These are phyloP conservation scores for Phthorimaea operculella DNA, from an alignment of 1,140 invertebrate genomes.

Conservation along the genomic window DNA sequence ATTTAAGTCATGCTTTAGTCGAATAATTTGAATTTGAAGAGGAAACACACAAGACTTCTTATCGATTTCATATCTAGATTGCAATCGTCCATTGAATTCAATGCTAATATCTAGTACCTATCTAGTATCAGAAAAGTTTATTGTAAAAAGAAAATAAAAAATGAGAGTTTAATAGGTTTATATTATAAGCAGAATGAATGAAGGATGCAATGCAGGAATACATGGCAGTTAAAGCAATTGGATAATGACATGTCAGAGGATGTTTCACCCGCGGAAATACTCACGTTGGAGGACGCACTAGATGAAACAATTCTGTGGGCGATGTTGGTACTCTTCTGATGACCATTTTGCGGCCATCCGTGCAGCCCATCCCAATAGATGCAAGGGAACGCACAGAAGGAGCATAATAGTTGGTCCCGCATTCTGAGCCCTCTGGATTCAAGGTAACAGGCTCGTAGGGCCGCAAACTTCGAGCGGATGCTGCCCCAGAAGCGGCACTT, in stretches of 20 bases:
- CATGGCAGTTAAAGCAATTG: slow-evolving; percentile 41
- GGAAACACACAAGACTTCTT: no score
- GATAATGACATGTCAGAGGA: slow-evolving; percentile 53
- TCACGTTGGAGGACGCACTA: slow-evolving; percentile 84
- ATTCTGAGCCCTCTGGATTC: slow-evolving; percentile 60
- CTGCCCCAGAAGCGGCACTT: slow-evolving; percentile 51
- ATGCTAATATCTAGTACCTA: no score
- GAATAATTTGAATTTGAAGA: no score
- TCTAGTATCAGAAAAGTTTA: no score
- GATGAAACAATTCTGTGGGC: slow-evolving; percentile 82
- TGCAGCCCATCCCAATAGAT: slow-evolving; percentile 86
- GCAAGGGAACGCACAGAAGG: slow-evolving; percentile 80
- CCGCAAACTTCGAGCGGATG: slow-evolving; percentile 54
- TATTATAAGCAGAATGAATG: slow-evolving; percentile 5
- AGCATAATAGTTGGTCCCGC: slow-evolving; percentile 64
- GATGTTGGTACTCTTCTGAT: slow-evolving; percentile 83
- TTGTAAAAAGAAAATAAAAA: no score
- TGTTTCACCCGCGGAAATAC: slow-evolving; percentile 63
- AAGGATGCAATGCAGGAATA: slow-evolving; percentile 12
- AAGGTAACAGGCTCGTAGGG: slow-evolving; percentile 56
- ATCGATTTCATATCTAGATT: no score
- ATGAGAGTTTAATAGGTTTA: not conserved
- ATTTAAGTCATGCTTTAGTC: no score
- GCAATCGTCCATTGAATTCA: no score
- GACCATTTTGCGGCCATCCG: slow-evolving; percentile 85